These are phyloP conservation scores for Phocoena phocoena DNA, from an alignment of 2,113 vertebrate genomes.

Conservation along the genomic window DNA sequence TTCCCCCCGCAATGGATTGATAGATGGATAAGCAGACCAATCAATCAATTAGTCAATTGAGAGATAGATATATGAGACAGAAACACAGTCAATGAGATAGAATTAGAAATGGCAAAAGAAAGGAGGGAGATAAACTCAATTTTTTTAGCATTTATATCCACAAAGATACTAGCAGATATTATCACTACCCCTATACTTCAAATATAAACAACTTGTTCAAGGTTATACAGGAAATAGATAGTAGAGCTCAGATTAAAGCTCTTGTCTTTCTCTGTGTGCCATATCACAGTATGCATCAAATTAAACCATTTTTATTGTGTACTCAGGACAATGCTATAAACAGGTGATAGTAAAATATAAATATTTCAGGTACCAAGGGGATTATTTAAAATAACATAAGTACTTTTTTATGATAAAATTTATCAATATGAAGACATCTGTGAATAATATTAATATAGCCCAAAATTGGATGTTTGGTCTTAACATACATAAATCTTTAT, in stretches of 20 bases:
- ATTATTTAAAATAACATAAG: neutral
- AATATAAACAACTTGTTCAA: neutral
- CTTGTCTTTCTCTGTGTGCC: neutral
- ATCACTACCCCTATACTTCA: neutral
- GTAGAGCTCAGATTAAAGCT: neutral
- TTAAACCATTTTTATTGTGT: neutral
- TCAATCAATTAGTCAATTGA: neutral
- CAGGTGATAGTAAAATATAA: neutral
- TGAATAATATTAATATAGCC: neutral
- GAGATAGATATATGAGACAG: neutral
- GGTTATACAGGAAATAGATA: neutral
- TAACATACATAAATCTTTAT: neutral
- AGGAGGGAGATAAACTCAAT: neutral
- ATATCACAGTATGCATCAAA: neutral
- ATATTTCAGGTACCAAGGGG: neutral
- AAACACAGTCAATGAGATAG: neutral
- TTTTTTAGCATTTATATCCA: neutral
- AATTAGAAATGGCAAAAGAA: neutral
- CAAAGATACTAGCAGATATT: neutral
- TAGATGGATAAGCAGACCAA: too few species aligned
- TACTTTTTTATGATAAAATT: neutral
- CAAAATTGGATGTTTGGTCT: neutral
- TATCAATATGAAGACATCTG: neutral
- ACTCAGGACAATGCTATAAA: neutral
- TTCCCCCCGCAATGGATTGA: neutral